These are phyloP conservation scores for Tridacna crocea DNA, from an alignment of 2,888 invertebrate species.

Conservation along the genomic window DNA sequence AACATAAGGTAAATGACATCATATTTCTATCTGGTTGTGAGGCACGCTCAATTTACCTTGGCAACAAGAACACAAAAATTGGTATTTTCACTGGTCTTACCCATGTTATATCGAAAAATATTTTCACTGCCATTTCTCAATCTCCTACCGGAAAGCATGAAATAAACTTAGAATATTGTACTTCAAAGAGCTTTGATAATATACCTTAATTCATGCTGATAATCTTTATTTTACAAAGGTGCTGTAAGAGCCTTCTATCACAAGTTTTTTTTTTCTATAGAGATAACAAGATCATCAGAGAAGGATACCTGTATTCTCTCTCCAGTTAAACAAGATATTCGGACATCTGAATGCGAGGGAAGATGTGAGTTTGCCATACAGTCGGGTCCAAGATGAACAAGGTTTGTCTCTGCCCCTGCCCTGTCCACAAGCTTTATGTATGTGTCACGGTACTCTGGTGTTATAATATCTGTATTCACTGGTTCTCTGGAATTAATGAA, in stretches of 20 bases:
- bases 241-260: neutral
- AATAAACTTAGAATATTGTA: no score
- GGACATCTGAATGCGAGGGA: constrained; percentile 84
- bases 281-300: neutral
- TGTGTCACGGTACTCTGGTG: constrained; percentile 52
- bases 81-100: no score
- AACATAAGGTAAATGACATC: no score
- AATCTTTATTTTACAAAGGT: neutral
- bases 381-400: constrained; percentile 75
- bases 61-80: no score
- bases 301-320: constrained; percentile 77
- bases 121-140: no score
- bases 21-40: no score
- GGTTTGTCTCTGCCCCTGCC: constrained; percentile 66
- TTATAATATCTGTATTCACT: constrained; percentile 40
- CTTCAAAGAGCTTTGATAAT: no score
- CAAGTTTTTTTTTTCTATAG: neutral
- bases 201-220: neutral
- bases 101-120: no score
- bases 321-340: constrained; percentile 76
- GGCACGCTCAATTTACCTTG: no score
- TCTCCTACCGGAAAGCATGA: no score
- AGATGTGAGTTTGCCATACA: constrained; percentile 81
- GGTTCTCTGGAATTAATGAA: constrained; percentile 30
- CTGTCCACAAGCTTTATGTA: constrained; percentile 64